A percentile compares a stretch with the other conserved stretches of the same genome.
These are phyloP conservation scores for Brachyrhaphis roseni DNA, from an alignment of 2,797 vertebrate species.

Conservation along the genomic window DNA sequence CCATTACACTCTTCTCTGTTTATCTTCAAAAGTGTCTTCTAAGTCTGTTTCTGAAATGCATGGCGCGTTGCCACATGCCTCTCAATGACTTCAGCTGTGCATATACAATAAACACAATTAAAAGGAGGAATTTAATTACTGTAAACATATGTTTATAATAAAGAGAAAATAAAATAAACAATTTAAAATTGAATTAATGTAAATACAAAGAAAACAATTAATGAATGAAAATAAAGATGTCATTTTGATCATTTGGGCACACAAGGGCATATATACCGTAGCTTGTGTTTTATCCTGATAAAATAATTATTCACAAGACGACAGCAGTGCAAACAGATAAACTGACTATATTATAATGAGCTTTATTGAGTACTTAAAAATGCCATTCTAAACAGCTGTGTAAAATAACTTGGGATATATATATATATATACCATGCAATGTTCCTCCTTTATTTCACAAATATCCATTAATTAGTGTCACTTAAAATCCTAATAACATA, in stretches of 20 bases:
- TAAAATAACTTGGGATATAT: neutral
- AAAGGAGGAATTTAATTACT: neutral
- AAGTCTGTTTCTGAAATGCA: neutral
- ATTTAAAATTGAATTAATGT: too few species aligned
- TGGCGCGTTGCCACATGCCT: neutral
- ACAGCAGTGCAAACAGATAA: neutral
- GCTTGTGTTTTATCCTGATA: neutral
- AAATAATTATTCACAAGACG: neutral
- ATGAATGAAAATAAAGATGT: neutral
- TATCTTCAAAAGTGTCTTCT: neutral
- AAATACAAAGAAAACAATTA: too few species aligned
- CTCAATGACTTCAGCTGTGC: neutral
- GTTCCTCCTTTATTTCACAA: neutral
- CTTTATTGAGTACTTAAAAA: neutral
- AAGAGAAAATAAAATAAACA: neutral
- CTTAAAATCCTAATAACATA: neutral
- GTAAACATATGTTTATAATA: neutral
- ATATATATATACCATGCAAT: neutral
- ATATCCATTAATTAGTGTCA: neutral
- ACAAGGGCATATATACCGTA: neutral
- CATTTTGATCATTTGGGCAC: neutral
- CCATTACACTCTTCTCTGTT: neutral
- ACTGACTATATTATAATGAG: neutral
- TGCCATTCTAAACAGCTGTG: neutral
- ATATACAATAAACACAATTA: neutral